phyloP scores from a whole-genome alignment of 2,888 invertebrate genomes.

The Erannis defoliaria region DNA sequence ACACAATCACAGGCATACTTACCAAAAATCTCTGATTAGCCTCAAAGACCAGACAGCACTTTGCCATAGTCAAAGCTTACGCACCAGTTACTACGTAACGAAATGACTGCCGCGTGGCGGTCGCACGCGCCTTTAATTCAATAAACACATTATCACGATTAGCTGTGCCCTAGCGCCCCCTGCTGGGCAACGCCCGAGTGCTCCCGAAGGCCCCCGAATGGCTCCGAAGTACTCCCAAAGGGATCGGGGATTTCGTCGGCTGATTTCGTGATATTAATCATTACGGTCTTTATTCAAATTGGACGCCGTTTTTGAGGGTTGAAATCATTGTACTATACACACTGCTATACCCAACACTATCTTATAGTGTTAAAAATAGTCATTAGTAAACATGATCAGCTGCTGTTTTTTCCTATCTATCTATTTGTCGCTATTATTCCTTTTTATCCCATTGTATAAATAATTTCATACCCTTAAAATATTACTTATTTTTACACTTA shows the following conservation, averaged over 20 bases:
- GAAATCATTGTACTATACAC: conserved; percentile 18
- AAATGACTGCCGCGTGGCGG: conserved; percentile 67
- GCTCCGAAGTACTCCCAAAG: conserved; percentile 43
- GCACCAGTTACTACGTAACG: conserved; percentile 25
- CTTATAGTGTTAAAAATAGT: conserved; percentile 21
- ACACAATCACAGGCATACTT: conserved; percentile 40
- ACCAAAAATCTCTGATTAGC: conserved; percentile 33
- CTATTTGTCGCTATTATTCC: too few relatives aligned
- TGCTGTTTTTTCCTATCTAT: conserved; percentile 18
- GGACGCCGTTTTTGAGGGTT: conserved; percentile 49
- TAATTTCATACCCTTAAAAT: too few relatives aligned
- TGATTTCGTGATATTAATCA: conserved; percentile 74
- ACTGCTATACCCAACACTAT: conserved; percentile 36
- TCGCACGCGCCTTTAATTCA: conserved; percentile 85
- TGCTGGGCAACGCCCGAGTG: conserved; percentile 59
- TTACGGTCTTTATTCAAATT: conserved; percentile 75
- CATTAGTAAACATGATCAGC: conserved; percentile 17
- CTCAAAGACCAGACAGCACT: conserved; percentile 4
- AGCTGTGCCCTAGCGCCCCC: conserved; percentile 68
- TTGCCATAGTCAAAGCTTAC: conserved; percentile 1
- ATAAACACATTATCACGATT: conserved; percentile 87
- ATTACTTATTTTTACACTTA: too few relatives aligned
- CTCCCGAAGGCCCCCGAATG: conserved; percentile 61
- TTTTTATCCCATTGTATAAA: too few relatives aligned
- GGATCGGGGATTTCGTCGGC: conserved; percentile 71